phyloP scores from a whole-genome alignment of 2,888 invertebrate species.

The Megastigmus dorsalis region DNA sequence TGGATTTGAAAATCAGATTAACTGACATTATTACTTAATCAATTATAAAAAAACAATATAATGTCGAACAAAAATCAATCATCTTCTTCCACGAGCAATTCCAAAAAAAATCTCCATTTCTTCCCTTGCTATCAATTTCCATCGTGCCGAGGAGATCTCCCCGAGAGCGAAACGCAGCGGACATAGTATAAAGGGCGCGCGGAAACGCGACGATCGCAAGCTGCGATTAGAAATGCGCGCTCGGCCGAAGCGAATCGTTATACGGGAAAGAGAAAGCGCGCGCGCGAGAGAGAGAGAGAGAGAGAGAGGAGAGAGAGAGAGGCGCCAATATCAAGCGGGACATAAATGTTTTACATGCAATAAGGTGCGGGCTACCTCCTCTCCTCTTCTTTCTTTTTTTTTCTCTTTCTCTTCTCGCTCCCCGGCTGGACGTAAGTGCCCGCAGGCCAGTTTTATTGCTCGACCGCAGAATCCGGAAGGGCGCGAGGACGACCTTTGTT shows the following conservation, averaged over 20 bases:
- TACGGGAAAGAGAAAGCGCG: constrained; percentile 28
- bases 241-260: constrained; percentile 6
- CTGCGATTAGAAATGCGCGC: constrained; percentile 42
- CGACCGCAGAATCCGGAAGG: constrained; percentile 57
- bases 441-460: constrained; percentile 74
- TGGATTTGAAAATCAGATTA: no score
- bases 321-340: constrained; percentile 69
- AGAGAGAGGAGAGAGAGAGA: no score
- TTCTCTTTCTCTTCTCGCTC: neutral
- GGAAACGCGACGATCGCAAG: neutral
- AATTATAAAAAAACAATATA: no score
- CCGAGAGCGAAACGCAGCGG: no score
- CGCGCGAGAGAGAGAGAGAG: no score
- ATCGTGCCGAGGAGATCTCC: no score
- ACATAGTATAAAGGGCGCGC: neutral
- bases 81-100: no score
- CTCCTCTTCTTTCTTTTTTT: constrained; percentile 7
- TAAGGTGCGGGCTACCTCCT: constrained; percentile 64
- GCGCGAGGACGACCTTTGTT: no score
- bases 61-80: no score
- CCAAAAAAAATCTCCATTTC: neutral
- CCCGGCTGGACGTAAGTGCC: constrained; percentile 73
- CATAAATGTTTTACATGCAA: constrained; percentile 75
- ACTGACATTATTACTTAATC: no score
- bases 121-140: neutral